Conservation (phyloP, 2,797 vertebrate species). For the Chromis chromis region DNA sequence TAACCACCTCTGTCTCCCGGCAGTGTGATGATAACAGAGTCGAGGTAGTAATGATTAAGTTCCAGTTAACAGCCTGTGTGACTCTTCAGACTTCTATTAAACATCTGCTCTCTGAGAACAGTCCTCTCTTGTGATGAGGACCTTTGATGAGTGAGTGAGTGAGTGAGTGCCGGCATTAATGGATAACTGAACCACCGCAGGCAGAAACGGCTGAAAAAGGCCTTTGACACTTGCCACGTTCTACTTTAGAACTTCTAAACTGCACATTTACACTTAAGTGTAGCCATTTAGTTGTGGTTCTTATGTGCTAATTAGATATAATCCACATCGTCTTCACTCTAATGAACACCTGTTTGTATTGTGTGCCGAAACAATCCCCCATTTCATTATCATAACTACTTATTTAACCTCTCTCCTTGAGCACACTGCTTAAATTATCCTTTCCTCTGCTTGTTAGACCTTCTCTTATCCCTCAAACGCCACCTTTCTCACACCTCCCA, state of each 20-base stretch:
- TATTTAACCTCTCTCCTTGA: conserved; percentile 35
- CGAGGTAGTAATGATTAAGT: conserved; percentile 56
- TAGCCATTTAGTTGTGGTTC: conserved; percentile 11
- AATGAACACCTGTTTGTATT: conserved; percentile 47
- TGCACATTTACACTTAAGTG: neutral
- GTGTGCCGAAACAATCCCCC: conserved; percentile 3
- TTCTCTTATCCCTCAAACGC: conserved; percentile 8
- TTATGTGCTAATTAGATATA: conserved; percentile 25
- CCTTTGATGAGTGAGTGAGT: conserved; percentile 37
- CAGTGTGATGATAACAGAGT: conserved; percentile 19
- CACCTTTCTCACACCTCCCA: conserved; percentile 15
- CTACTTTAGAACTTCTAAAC: conserved; percentile 9
- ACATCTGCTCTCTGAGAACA: conserved; percentile 28
- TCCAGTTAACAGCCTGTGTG: conserved; percentile 16
- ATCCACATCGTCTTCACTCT: conserved; percentile 4
- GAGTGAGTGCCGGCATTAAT: conserved; percentile 16
- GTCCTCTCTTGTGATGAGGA: conserved; percentile 21
- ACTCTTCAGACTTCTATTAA: conserved; percentile 26
- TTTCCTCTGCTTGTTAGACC: neutral
- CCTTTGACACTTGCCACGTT: neutral
- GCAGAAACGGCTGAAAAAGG: neutral
- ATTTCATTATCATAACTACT: conserved; percentile 34
- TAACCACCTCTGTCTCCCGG: conserved; percentile 13
- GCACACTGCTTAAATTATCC: neutral
- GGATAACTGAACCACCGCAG: conserved; percentile 1